These are phyloP conservation scores for Urophycis tenuis DNA, from an alignment of 2,797 vertebrate species.

Conservation along the genomic window DNA sequence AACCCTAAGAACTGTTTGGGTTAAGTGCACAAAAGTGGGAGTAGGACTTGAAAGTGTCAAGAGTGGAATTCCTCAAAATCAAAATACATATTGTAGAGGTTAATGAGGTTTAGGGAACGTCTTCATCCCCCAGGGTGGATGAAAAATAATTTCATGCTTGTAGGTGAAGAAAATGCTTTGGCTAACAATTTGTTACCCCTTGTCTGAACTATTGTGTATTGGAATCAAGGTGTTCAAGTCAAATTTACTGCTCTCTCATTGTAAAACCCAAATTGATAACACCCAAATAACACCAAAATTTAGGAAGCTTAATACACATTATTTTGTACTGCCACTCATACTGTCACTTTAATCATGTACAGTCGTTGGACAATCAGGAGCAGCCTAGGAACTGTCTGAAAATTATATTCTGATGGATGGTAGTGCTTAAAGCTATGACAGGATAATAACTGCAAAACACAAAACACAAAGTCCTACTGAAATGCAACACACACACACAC, in stretches of 20 bases:
- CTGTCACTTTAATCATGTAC: conserved; percentile 44
- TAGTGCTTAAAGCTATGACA: conserved; percentile 38
- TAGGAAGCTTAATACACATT: conserved; percentile 32
- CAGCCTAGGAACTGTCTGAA: conserved; percentile 32
- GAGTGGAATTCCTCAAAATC: conserved; percentile 32
- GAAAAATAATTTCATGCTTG: not conserved
- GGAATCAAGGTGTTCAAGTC: not conserved
- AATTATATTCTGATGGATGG: conserved; percentile 50
- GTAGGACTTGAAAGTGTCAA: conserved; percentile 35
- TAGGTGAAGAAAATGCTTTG: not conserved
- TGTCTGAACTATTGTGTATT: conserved; percentile 16
- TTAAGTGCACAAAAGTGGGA: conserved; percentile 25
- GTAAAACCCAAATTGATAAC: conserved; percentile 21
- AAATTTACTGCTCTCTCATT: not conserved
- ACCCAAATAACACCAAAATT: conserved; percentile 34
- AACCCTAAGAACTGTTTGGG: conserved; percentile 38
- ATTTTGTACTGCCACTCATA: conserved; percentile 22
- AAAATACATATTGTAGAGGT: conserved; percentile 32
- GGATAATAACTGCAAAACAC: conserved; percentile 32
- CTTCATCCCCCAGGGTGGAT: conserved; percentile 13
- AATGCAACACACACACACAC: conserved; percentile 1
- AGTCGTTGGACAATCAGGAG: conserved; percentile 30
- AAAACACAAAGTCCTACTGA: not conserved
- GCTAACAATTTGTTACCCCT: conserved; percentile 26
- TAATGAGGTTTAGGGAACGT: conserved; percentile 26